Conservation (phyloP, 1,140 invertebrate species). For the Lucilia cuprina region DNA sequence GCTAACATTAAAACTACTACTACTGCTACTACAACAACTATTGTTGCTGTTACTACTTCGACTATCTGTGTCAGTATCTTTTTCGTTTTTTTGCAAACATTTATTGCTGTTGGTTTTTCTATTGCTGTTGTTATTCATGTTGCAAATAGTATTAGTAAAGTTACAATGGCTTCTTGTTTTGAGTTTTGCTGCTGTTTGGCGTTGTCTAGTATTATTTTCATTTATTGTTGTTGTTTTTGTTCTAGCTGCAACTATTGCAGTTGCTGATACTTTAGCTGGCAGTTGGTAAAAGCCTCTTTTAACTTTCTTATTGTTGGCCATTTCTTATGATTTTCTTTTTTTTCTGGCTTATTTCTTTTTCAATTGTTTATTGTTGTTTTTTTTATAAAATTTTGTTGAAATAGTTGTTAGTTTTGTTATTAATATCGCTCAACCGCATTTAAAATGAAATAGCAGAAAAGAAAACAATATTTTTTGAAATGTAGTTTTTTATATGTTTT, state of each 20-base stretch:
- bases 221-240: not conserved
- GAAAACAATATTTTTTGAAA: not conserved
- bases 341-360: not conserved
- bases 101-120: not conserved
- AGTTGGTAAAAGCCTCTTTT: not conserved
- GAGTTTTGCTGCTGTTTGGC: not conserved
- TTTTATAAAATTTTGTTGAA: not conserved
- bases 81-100: too few species aligned
- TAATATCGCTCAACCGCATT: slow-evolving; percentile 21
- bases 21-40: too few species aligned
- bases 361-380: not conserved
- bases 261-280: not conserved
- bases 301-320: not conserved
- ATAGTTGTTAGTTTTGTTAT: slow-evolving; percentile 24
- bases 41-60: not conserved
- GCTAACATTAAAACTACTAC: not conserved
- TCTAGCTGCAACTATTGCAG: not conserved
- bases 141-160: not conserved
- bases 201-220: not conserved
- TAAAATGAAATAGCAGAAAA: not conserved
- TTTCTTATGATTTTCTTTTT: slow-evolving; percentile 21
- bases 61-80: too few species aligned
- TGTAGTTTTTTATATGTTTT: not conserved
- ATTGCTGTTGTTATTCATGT: not conserved
- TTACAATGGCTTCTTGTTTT: slow-evolving; percentile 15